These are phyloP conservation scores for Autographa pulchrina DNA, from an alignment of 2,888 invertebrate species.

Conservation along the genomic window DNA sequence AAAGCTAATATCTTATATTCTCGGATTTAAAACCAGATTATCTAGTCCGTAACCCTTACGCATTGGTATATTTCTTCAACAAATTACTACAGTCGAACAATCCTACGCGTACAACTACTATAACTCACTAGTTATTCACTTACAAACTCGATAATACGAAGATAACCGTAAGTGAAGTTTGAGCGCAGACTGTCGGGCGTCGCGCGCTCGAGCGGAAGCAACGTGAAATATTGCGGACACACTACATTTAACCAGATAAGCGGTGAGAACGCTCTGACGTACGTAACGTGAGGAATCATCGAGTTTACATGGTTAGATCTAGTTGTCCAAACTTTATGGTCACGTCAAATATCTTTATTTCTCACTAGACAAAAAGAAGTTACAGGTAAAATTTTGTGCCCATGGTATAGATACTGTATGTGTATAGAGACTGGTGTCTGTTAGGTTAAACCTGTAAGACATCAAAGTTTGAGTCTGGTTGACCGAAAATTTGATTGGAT, in stretches of 20 bases:
- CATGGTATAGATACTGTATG: too few relatives aligned
- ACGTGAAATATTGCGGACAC: constrained; percentile 67
- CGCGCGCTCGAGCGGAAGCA: constrained; percentile 60
- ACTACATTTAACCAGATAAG: constrained; percentile 66
- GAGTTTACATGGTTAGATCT: constrained; percentile 9
- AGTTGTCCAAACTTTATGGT: background rate
- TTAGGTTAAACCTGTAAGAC: too few relatives aligned
- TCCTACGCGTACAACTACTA: constrained; percentile 3
- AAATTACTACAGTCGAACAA: background rate
- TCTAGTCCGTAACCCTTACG: too few relatives aligned
- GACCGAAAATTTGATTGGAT: too few relatives aligned
- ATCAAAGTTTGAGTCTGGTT: too few relatives aligned
- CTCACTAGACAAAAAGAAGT: too few relatives aligned
- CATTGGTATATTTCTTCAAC: too few relatives aligned
- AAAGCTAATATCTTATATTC: too few relatives aligned
- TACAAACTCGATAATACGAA: constrained; percentile 40
- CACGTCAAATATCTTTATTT: too few relatives aligned
- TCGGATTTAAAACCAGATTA: too few relatives aligned
- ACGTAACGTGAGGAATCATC: constrained; percentile 34
- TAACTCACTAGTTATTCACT: constrained; percentile 40
- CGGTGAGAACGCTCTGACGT: constrained; percentile 60
- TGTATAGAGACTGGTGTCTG: too few relatives aligned
- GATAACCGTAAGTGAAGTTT: constrained; percentile 52
- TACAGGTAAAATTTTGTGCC: too few relatives aligned
- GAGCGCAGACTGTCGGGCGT: constrained; percentile 64